Evolutionary conservation across 2,888 invertebrate genomes (phyloP).

Genomic region (Pollenia labialis): DNA sequence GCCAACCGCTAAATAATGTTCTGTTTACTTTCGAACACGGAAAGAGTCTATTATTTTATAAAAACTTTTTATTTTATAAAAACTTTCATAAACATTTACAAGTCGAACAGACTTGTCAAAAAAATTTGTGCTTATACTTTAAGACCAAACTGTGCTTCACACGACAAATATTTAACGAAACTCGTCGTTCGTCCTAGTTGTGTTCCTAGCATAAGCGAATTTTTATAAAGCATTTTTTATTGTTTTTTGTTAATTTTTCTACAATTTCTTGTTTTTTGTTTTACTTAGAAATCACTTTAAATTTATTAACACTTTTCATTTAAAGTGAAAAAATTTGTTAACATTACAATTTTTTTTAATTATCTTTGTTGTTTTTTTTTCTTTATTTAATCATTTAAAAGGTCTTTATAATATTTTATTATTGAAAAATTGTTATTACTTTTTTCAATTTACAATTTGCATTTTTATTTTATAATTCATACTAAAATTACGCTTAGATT

Average conservation of each 20-base stretch:
- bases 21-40: too few species aligned
- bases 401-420: not conserved
- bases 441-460: conserved; percentile 39
- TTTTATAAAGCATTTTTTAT: not conserved
- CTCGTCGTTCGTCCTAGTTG: too few species aligned
- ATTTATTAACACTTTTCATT: conserved; percentile 5
- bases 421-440: conserved; percentile 20
- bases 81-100: too few species aligned
- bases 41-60: too few species aligned
- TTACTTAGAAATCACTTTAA: conserved; percentile 7
- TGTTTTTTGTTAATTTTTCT: not conserved
- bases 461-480: conserved; percentile 43
- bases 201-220: too few species aligned
- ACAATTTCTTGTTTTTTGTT: not conserved
- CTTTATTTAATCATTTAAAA: not conserved
- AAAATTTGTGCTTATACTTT: too few species aligned
- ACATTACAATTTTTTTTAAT: not conserved
- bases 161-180: too few species aligned
- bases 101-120: too few species aligned
- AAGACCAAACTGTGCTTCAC: too few species aligned
- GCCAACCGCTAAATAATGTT: too few species aligned
- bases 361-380: not conserved
- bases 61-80: too few species aligned
- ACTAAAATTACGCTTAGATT: conserved; percentile 68
- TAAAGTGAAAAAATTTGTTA: not conserved